phyloP scores from a whole-genome alignment of 2,797 vertebrate species.

The Pangasius larnaudii region DNA sequence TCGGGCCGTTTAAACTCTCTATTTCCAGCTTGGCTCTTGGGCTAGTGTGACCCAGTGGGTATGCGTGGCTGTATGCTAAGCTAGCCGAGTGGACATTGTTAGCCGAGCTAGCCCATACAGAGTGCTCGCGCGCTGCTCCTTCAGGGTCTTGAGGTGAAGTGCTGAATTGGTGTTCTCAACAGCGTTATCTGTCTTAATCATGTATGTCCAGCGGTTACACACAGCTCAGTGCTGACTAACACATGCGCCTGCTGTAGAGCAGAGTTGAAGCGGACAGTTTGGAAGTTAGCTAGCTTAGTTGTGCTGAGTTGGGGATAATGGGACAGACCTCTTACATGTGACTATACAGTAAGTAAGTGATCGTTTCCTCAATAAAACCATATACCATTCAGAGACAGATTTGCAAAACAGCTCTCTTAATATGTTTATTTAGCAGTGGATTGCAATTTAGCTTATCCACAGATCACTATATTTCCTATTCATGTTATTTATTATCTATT shows the following conservation, averaged over 20 bases:
- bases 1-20: neutral
- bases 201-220: neutral
- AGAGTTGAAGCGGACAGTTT: neutral
- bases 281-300: conserved; percentile 24
- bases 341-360: neutral
- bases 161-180: neutral
- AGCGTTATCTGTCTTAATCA: neutral
- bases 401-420: neutral
- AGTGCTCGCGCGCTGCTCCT: neutral
- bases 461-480: neutral
- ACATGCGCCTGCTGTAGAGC: neutral
- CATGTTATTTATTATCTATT: neutral
- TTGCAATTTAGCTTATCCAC: neutral
- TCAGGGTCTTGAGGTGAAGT: neutral
- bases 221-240: neutral
- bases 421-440: neutral
- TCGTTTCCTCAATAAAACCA: neutral
- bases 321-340: neutral
- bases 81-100: conserved; percentile 15
- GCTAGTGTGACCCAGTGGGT: neutral
- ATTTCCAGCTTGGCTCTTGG: neutral
- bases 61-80: neutral
- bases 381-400: neutral
- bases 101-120: conserved; percentile 12
- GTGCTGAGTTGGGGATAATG: neutral